Evolutionary conservation across 2,797 vertebrate genomes (phyloP), one percentile per base, ranked within the genome.

Genomic region (Tokudaia muenninki): DNA sequence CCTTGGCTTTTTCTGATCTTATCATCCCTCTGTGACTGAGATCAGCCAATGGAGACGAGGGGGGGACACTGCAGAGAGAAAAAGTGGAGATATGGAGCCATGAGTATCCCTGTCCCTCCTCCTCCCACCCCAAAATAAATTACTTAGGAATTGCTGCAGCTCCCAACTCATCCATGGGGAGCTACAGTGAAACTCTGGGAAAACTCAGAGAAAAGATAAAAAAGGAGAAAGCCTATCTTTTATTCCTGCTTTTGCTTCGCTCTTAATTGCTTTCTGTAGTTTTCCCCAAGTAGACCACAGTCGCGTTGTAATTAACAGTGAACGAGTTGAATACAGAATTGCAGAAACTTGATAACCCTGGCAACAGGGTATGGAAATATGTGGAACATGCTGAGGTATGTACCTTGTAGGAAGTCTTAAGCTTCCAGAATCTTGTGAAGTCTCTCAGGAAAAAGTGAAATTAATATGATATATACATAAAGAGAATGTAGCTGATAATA

Each of bases 231-330:
- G 37, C 14, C 72, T 63, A 24, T 65, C 29, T 26, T 92, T 94
- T 94, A 78, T 94, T 94, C 79, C 82, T 91, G 61, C 37, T 41
- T 94, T 77, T 52, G 57, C 29, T 92, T 94, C 90, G 50, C 72
- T 95, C 80, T 95, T 93, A 96, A 94, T 96, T 96, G 94, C 87
- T 96, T 95, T 96, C 92, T 86, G 26, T 13, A 37, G 29, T 93
- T 96, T 90, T 92, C 59, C 95, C 92, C 90, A 94, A 93, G 86
- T 92, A 94, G 67, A 94, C 92, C 92, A 94, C 81, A 96, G 90
- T n/a, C 90, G 17, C 26, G 3, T 93, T 89, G 84, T 96, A 95
- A 96, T 96, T 97, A 92, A 94, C 21, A 91, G 86, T 75, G 92
- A 96, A 82, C 21, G 90, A 89, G 67, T 8, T 87, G 87, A 95